phyloP scores from a whole-genome alignment of 2,113 vertebrate species.

The Rhinogobius similis region DNA sequence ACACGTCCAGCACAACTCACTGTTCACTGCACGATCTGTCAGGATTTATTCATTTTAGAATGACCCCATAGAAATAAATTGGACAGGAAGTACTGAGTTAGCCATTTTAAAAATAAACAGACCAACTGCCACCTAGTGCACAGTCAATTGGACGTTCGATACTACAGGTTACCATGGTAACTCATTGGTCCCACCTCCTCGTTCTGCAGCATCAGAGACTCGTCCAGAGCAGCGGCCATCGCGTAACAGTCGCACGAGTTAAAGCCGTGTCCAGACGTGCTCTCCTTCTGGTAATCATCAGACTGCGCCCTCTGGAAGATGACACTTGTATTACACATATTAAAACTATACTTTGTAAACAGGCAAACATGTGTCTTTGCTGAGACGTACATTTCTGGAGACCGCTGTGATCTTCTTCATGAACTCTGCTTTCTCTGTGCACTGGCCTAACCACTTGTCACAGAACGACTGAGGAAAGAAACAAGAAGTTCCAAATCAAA shows the following conservation, averaged over 20 bases:
- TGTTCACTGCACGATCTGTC: too few relatives aligned
- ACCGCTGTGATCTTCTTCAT: conserved; percentile 69
- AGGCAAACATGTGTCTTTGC: not conserved
- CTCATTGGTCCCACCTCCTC: conserved; percentile 29
- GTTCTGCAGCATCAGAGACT: conserved; percentile 50
- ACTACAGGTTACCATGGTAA: too few relatives aligned
- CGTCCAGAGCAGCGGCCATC: conserved; percentile 74
- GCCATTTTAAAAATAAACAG: too few relatives aligned
- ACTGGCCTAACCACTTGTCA: conserved; percentile 64
- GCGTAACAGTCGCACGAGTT: conserved; percentile 78
- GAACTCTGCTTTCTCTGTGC: conserved; percentile 75
- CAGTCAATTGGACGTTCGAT: too few relatives aligned
- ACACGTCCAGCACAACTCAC: too few relatives aligned
- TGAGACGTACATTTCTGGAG: conserved; percentile 31
- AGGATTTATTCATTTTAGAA: too few relatives aligned
- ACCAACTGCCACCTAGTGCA: too few relatives aligned
- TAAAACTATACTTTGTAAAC: not conserved
- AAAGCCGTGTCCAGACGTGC: conserved; percentile 59
- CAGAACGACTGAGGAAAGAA: conserved; percentile 69
- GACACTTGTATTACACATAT: not conserved
- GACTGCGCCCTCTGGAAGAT: conserved; percentile 25
- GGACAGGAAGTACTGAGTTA: too few relatives aligned
- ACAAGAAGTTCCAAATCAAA: not conserved
- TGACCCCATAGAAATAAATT: too few relatives aligned
- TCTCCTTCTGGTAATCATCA: conserved; percentile 37